A percentile compares a stretch with the other conserved stretches of the same genome.
Evolutionary conservation across 2,113 vertebrate genomes (phyloP).

Genomic region (Tor tambroides): DNA sequence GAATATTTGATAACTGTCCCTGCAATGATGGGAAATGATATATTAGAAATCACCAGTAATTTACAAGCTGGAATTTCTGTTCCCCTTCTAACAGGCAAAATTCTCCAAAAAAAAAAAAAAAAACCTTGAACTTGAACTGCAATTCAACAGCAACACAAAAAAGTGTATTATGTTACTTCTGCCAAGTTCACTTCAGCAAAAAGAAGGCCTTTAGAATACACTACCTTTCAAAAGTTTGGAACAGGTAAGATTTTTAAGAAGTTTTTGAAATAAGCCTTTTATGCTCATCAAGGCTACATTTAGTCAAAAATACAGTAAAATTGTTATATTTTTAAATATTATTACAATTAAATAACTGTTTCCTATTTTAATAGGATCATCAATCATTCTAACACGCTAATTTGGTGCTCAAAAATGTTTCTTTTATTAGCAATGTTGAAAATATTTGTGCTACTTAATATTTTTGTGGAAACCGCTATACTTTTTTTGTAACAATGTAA

Average conservation of each 20-base stretch:
- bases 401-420: not conserved
- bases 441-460: not conserved
- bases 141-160: conserved; percentile 60
- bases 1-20: conserved; percentile 60
- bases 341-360: not conserved
- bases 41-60: conserved; percentile 65
- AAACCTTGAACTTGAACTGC: no score
- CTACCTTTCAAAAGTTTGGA: not conserved
- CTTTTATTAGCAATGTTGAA: not conserved
- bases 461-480: no score
- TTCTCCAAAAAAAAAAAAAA: no score
- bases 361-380: not conserved
- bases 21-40: conserved; percentile 65
- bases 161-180: not conserved
- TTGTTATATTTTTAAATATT: not conserved
- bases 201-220: not conserved
- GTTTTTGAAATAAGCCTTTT: not conserved
- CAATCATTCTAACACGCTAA: not conserved
- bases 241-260: not conserved
- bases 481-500: no score
- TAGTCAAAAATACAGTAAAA: not conserved
- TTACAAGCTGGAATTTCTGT: conserved; percentile 46
- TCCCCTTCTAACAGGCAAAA: conserved; percentile 62
- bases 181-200: not conserved
- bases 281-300: not conserved